phyloP scores from a whole-genome alignment of 2,888 invertebrate genomes.

The Anticlea derivata region DNA sequence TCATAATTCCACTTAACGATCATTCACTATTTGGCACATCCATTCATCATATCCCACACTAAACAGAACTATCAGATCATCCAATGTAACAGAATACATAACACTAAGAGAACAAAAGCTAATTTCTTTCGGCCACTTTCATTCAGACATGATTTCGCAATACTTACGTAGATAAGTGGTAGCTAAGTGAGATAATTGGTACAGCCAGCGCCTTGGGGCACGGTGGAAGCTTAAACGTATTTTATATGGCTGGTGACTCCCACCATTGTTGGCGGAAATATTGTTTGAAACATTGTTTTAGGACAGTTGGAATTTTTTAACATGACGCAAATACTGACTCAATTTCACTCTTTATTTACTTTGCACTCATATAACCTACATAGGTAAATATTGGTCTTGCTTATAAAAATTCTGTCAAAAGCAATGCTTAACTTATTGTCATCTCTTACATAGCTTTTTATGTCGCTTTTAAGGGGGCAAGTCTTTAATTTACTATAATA shows the following conservation, averaged over 20 bases:
- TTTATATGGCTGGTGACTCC: constrained; percentile 20
- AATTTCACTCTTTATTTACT: no score
- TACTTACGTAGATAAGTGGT: constrained; percentile 25
- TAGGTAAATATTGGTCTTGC: no score
- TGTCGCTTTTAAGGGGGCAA: no score
- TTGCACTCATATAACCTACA: no score
- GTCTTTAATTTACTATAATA: no score
- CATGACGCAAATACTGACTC: neutral
- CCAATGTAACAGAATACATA: constrained; percentile 30
- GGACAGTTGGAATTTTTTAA: neutral
- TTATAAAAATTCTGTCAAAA: no score
- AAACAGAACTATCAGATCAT: constrained; percentile 25
- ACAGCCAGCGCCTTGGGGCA: constrained; percentile 15
- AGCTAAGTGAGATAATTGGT: constrained; percentile 27
- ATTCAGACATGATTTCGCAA: constrained; percentile 28
- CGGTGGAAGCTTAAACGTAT: constrained; percentile 19
- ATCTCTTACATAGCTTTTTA: no score
- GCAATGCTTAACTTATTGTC: no score
- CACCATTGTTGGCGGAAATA: constrained; percentile 34
- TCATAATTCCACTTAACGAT: constrained; percentile 2
- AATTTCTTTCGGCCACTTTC: constrained; percentile 27
- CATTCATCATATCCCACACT: constrained; percentile 17
- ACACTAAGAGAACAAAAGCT: constrained; percentile 31
- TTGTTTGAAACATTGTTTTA: neutral
- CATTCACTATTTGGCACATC: constrained; percentile 6